Base-by-base conservation (phyloP, 2,113 vertebrate genomes). In the Zosterops pallidus region DNA sequence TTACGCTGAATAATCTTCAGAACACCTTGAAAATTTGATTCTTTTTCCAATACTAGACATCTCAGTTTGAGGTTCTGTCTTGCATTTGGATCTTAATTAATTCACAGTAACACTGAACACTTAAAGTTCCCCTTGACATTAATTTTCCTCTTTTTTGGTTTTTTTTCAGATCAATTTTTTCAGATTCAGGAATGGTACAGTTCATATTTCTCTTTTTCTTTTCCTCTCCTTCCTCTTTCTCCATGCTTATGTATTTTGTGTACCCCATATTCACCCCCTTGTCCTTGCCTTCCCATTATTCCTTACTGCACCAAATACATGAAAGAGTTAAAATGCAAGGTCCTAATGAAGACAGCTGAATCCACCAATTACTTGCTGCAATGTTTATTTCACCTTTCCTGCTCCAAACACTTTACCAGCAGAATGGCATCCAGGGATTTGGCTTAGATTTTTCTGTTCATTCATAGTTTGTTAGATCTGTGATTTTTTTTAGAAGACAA, bases 181-280 rank as follows among this genome's bases (percentile, higher is more conserved):
- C 39, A 39, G 39, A 39, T 12, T 39, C 39, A 39, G 26, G 24
- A 74, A 81, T 22, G 9, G 4, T 24, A 53, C 33, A 62, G 3
- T 12, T 90, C 25, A 62, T 41, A 55, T 68, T 33, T 46, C 1
- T 39, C 2, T 33, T 20, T 69, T 56, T 13, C 4, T 67, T 74
- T 85, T 65, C 11, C 3, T 69, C 21, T 82, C 23, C 4, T n/a
- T 63, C 25, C 5, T 70, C 5, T 62, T 63, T 22, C 12, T 14
- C 6, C 6, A 47, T 2, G 2, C 6, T n/a, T 31, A 5, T 50
- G 33, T 44, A 5, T 5, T 77, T 55, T 55, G 14, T 55, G 28
- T 21, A 55, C 19, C 3, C 9, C 12, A 8, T 5, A 1, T 31
- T 31, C 35, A 50, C 2, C 0, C 2, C 1, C 7, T 4, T 3